phyloP scores from a whole-genome alignment of 2,888 invertebrate genomes.

The Tenthredo mesomela region DNA sequence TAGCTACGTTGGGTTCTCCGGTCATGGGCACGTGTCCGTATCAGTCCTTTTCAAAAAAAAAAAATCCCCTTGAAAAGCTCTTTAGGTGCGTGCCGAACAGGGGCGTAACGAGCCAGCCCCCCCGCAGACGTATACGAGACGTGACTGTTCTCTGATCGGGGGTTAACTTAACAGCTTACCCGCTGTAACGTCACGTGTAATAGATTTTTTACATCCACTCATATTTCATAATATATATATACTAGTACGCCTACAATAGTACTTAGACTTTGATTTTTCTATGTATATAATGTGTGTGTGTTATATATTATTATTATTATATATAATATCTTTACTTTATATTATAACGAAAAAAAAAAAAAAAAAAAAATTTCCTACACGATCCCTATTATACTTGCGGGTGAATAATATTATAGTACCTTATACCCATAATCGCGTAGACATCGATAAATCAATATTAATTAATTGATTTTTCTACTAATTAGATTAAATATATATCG shows the following conservation, averaged over 20 bases:
- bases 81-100: slow-evolving; percentile 35
- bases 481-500: background rate
- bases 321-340: background rate
- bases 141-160: slow-evolving; percentile 43
- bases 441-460: background rate
- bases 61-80: slow-evolving; percentile 11
- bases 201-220: slow-evolving; percentile 23
- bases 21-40: slow-evolving; percentile 45
- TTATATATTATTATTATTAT: too few species aligned
- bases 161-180: slow-evolving; percentile 50
- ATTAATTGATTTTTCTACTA: background rate
- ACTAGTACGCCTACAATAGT: background rate
- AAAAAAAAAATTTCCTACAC: background rate
- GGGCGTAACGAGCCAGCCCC: slow-evolving; percentile 49
- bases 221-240: too few species aligned
- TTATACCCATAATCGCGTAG: too few species aligned
- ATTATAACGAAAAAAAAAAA: too few species aligned
- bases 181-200: slow-evolving; percentile 19
- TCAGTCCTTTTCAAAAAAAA: slow-evolving; percentile 36
- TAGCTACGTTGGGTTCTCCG: slow-evolving; percentile 20
- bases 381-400: background rate
- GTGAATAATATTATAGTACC: background rate
- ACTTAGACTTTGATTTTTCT: background rate
- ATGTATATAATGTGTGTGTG: too few species aligned
- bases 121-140: slow-evolving; percentile 24